A percentile compares a stretch with the other conserved stretches of the same genome.
These are phyloP conservation scores for Clarias fuscus DNA, from an alignment of 2,797 vertebrate species.

Conservation along the genomic window DNA sequence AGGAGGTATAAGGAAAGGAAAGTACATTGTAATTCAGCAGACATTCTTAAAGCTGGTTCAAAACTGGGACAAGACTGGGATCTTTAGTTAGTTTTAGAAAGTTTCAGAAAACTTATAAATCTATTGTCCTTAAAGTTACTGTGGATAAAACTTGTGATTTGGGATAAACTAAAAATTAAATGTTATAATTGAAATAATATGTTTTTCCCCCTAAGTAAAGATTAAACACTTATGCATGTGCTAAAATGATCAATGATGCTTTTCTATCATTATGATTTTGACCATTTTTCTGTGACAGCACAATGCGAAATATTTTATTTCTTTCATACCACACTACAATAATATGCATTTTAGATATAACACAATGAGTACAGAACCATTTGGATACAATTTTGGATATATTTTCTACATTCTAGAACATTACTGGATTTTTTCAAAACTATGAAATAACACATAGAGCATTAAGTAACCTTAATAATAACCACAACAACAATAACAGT, in stretches of 20 bases:
- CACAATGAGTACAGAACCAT: no score
- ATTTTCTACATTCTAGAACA: no score
- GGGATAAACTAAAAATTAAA: not conserved
- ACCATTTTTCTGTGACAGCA: not conserved
- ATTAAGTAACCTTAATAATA: no score
- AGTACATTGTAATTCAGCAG: constrained; percentile 7
- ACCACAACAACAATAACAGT: no score
- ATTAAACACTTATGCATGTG: not conserved
- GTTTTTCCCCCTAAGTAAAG: not conserved
- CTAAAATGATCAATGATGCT: not conserved
- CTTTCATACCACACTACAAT: no score
- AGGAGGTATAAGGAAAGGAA: not conserved
- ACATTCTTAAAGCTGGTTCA: not conserved
- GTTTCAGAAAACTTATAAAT: not conserved
- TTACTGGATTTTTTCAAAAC: no score
- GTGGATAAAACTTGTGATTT: not conserved
- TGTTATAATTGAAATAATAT: not conserved
- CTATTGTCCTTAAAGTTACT: not conserved
- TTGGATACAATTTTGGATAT: no score
- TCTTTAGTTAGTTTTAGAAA: not conserved
- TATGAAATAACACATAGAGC: no score
- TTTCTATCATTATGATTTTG: no score
- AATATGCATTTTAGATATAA: no score
- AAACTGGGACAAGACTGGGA: constrained; percentile 11
- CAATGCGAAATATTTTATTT: no score